Conservation (phyloP, 2,113 vertebrate species). For the Glaucomys volans region DNA sequence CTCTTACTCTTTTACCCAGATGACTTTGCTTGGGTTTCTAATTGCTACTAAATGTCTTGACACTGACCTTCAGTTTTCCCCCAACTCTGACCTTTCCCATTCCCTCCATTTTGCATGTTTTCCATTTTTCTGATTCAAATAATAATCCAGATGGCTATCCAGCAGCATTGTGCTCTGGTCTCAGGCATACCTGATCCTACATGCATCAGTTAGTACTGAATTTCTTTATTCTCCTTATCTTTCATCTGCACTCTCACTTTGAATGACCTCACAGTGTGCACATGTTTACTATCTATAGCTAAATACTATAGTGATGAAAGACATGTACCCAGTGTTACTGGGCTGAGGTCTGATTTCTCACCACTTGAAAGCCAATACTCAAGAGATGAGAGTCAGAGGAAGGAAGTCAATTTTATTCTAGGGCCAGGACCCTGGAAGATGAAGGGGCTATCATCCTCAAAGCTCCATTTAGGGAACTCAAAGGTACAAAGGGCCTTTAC, state of each 20-base stretch:
- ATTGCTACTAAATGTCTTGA: not conserved
- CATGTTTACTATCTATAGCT: not conserved
- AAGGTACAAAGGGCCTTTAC: not conserved
- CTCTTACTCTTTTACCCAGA: slow-evolving; percentile 35
- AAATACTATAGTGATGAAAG: not conserved
- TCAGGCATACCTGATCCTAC: not conserved
- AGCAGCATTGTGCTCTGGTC: not conserved
- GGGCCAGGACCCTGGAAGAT: not conserved
- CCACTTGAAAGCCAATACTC: not conserved
- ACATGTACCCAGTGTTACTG: not conserved
- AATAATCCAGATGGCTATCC: not conserved
- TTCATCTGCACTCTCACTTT: not conserved
- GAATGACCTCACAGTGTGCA: not conserved
- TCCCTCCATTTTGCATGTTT: slow-evolving; percentile 25
- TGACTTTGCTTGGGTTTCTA: slow-evolving; percentile 7
- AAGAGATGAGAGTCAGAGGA: not conserved
- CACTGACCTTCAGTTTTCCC: slow-evolving; percentile 6
- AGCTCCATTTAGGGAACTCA: too few relatives aligned
- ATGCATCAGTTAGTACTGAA: not conserved
- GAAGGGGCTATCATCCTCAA: not conserved
- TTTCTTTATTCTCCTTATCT: not conserved
- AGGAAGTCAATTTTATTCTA: not conserved
- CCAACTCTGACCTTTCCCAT: not conserved
- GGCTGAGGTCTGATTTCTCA: not conserved
- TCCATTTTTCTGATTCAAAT: not conserved